Percentiles rank a stretch among this genome's conserved stretches.
Evolutionary conservation across 2,888 invertebrate genomes (phyloP).

Genomic region (Harpalus rubripes): DNA sequence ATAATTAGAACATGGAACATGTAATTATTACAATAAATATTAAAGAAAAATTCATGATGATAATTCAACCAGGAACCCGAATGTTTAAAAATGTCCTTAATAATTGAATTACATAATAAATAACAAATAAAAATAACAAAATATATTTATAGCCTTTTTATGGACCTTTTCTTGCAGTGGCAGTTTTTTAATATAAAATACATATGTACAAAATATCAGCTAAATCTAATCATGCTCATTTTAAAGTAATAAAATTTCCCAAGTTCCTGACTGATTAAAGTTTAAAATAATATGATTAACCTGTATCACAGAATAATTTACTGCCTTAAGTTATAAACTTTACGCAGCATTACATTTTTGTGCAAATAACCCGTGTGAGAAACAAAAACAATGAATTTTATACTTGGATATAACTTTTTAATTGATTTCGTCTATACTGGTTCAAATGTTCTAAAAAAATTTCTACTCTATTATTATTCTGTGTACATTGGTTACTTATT

Average conservation of each 20-base stretch:
- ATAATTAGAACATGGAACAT: conserved; percentile 45
- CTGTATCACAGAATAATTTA: conserved; percentile 54
- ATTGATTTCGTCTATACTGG: conserved; percentile 73
- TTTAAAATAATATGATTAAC: conserved; percentile 41
- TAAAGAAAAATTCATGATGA: conserved; percentile 3
- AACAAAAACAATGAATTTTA: conserved; percentile 62
- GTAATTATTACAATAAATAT: conserved; percentile 42
- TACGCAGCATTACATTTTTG: conserved; percentile 36
- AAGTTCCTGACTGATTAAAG: conserved; percentile 41
- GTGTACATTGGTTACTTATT: conserved; percentile 26
- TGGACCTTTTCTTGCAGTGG: conserved; percentile 5
- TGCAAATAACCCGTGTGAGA: conserved; percentile 59
- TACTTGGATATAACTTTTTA: conserved; percentile 71
- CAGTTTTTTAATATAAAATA: conserved; percentile 30
- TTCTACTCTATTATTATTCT: conserved; percentile 72
- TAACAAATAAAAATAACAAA: conserved; percentile 31
- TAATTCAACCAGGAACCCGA: conserved; percentile 31
- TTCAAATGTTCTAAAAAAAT: conserved; percentile 78
- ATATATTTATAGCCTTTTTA: conserved; percentile 28
- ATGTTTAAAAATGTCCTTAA: neutral
- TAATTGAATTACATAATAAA: conserved; percentile 21
- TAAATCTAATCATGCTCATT: neutral
- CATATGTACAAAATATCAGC: conserved; percentile 13
- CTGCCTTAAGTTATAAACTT: neutral
- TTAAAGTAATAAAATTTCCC: conserved; percentile 14